Percentiles rank a stretch among this genome's conserved stretches.
Evolutionary conservation across 2,113 vertebrate species (phyloP).

Genomic region (Sebastes schlegelii): DNA sequence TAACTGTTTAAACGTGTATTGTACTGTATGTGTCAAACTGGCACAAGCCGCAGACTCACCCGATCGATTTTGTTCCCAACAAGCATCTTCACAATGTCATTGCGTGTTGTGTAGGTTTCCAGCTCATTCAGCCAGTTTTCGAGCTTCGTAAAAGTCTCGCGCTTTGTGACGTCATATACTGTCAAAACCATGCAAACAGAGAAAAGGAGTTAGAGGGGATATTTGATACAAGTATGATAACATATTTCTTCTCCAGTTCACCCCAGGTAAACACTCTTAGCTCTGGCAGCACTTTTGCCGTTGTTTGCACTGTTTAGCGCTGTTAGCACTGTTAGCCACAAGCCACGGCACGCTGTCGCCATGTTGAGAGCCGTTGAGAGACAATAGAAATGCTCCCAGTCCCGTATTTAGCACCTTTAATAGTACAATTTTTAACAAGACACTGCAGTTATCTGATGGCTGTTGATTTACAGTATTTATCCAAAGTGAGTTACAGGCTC

Average conservation of each 20-base stretch:
- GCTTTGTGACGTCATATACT: slow-evolving; percentile 97
- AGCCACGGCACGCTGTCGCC: too few relatives aligned
- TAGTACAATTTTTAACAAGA: not conserved
- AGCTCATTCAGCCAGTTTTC: slow-evolving; percentile 98
- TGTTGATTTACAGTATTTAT: not conserved
- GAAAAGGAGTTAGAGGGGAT: not conserved
- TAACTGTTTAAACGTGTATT: not conserved
- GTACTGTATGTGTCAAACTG: not conserved
- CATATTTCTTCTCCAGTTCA: not conserved
- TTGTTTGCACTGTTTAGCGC: too few relatives aligned
- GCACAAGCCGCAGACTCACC: slow-evolving; percentile 81
- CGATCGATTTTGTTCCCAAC: slow-evolving; percentile 99
- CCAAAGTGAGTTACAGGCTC: not conserved
- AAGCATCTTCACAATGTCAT: slow-evolving; percentile 97
- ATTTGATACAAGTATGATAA: too few relatives aligned
- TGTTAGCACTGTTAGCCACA: too few relatives aligned
- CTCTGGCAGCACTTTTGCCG: too few relatives aligned
- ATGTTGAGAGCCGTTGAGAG: too few relatives aligned
- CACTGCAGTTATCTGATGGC: not conserved
- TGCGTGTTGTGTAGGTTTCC: slow-evolving; percentile 97
- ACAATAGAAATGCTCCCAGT: too few relatives aligned
- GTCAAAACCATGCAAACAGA: slow-evolving; percentile 61
- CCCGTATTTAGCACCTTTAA: too few relatives aligned
- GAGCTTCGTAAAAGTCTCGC: slow-evolving; percentile 94
- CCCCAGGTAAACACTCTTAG: too few relatives aligned